Base-by-base conservation (phyloP, 1,140 invertebrate genomes). In the Drosophila melanogaster region DNA sequence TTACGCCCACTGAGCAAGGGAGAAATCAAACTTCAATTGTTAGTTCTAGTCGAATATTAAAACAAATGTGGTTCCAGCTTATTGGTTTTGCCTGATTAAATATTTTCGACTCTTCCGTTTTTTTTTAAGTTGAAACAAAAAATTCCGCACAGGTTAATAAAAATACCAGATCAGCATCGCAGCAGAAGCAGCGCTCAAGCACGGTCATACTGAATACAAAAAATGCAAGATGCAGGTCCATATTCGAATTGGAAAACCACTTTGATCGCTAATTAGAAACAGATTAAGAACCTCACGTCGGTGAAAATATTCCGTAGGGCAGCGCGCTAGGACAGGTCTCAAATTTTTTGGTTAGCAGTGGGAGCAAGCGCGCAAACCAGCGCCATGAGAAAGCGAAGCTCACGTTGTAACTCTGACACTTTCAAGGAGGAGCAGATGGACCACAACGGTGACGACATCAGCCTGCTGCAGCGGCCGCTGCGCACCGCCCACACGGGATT, bases 391-490 rank as follows among this genome's bases (percentile, higher is more conserved):
- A 90, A 90, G 59, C 81, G 86, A 50, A 87, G 66, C 49, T 81
- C 86, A 17, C 81, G 85, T 46, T 90, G 75, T 56, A 90, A 79
- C 30, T 90, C 85, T 33, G 87, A 87, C 55, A 87, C 60, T 30
- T 58, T 75, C 10, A 76, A 77, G 64, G 74, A 77, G 60, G 74
- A 86, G 67, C 71, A 79, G 58, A 76, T 87, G 70, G 83, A 71
- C 46, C 64, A 58, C 61, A 58, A 65, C 35, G 61, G 65, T 69
- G 81, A 77, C 43, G 95, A 95, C 83, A 93, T 94, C 73, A 94
- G 94, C 56, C 77, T 94, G 46, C 91, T 96, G 49, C 93, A 94
- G 73, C 95, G 94, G 81, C 94, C 95, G 19, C 93, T 95, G 74
- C 91, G 93, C 19, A 95, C 94, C 26, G 94, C 94, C 80, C 85